Base-by-base conservation (phyloP, 1,140 invertebrate genomes). In the Dreissena polymorpha region DNA sequence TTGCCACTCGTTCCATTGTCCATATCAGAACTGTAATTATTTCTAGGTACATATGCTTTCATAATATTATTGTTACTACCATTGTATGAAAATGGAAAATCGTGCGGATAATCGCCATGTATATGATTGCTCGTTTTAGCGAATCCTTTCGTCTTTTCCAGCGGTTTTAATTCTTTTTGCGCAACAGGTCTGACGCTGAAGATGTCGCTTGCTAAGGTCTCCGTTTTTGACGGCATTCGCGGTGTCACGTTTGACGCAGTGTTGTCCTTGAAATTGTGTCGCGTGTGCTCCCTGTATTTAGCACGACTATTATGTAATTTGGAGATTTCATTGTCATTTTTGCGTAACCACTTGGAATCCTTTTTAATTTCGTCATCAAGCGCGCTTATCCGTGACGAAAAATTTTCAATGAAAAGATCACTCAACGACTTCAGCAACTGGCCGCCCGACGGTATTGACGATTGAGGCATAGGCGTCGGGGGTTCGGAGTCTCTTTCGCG, bases 381-480 rank as follows among this genome's bases (percentile, higher is more conserved):
- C 18, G 75, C 86, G 80, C 60, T 87, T 55, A 90, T 84, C 53
- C 85, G 80, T 2, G 85, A 72, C n/a, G 85, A 80, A 50, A 90
- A 86, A 68, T 88, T 90, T 72, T 90, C 89, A 49, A 90, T 86
- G 50, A 88, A 87, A n/a, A 88, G 53, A 27, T 90, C 89, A 84
- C 84, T 88, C 16, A 84, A 75, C 51, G 86, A 83, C 74, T 89
- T 88, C 50, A 81, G 63, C 53, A 84, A 39, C 29, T 85, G 76
- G 14, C 69, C 70, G 29, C 63, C 60, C 14, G 74, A 73, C 23
- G 67, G 82, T 68, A 85, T 81, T 60, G 72, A 83, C 29, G 60
- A 78, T 67, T 79, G 68, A 49, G 67, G 74, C 25, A 73, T 68
- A 10, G 16, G 83, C 14, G 64, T 83, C 16, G 49, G 69, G 14